Percentiles rank a stretch among this genome's conserved stretches.
These are phyloP conservation scores for Cydia pomonella DNA, from an alignment of 1,140 invertebrate species.

Conservation along the genomic window DNA sequence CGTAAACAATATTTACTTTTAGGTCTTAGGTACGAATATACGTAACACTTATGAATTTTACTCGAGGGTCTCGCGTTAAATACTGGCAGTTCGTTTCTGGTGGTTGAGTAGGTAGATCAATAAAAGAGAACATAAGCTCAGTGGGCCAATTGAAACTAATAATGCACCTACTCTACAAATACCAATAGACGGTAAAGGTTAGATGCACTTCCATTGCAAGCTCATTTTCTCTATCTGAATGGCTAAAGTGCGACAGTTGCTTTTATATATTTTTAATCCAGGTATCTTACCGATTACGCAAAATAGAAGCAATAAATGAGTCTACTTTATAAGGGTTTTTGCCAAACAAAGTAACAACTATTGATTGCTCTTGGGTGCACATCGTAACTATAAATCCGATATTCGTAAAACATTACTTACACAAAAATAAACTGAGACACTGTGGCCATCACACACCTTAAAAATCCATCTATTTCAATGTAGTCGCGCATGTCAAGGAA, in stretches of 20 bases:
- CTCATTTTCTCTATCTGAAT: no score
- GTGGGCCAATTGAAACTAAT: background rate
- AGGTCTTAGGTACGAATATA: no score
- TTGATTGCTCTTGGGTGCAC: no score
- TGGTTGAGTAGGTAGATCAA: background rate
- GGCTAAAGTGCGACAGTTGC: no score
- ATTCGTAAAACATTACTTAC: no score
- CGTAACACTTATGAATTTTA: background rate
- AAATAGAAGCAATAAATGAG: no score
- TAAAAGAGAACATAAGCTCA: background rate
- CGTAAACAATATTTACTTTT: no score
- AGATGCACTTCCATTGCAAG: background rate
- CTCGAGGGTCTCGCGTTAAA: background rate
- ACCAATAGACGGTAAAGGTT: background rate
- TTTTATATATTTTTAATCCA: background rate
- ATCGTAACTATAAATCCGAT: no score
- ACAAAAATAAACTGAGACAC: conserved; percentile 5
- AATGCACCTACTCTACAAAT: background rate
- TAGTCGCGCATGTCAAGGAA: conserved; percentile 64
- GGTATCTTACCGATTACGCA: no score
- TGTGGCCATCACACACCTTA: conserved; percentile 56
- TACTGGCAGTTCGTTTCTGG: background rate
- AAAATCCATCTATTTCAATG: conserved; percentile 58
- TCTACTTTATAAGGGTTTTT: no score
- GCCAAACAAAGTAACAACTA: no score